Evolutionary conservation across 2,113 vertebrate species (phyloP), one percentile per base, ranked within the genome.

Genomic region (Carassius gibelio): DNA sequence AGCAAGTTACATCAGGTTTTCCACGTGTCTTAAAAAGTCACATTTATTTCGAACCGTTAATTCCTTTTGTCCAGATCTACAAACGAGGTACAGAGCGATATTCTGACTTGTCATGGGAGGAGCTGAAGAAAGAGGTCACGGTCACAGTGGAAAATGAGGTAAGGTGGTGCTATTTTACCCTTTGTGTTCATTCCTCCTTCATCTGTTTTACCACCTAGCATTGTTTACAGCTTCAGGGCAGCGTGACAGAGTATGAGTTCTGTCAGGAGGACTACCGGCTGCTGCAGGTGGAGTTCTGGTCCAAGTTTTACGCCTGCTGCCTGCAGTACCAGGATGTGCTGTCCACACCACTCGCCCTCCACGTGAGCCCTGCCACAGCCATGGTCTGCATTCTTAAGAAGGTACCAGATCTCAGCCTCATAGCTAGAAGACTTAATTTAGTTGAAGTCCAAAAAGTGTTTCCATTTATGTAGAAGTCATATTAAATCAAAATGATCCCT

Each of bases 251-350:
- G 83, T 97, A 96, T 0, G 97, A 99, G 93, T 97, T 97, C 88
- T 97, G 96, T 0, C 96, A 94, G 52, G 97, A 99, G 87, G 96
- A 98, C 82, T 99, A 97, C 74, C 96, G 96, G 8, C 96, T 95
- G 89, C 93, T 99, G 71, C 97, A 99, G 87, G 95, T 97, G 89
- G 97, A 97, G 88, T 97, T 97, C 92, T 99, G 98, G 98, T 97
- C 96, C 83, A 97, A 96, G 91, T 98, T 99, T 87, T 99, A 99
- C 3, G 96, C 96, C 84, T 99, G 97, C 87, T 98, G 96, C 87
- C 94, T 99, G 34, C 97, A 99, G 91, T 99, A 99, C 88, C 97
- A 99, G 88, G 97, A 99, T 89, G 95, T 94, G 0, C 93, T 97
- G 85, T 96, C 96, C 0, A 91, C 93, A 0, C 97, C 98, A 0